Evolutionary conservation across 2,797 vertebrate genomes (phyloP).

Genomic region (Tragelaphus eurycerus): DNA sequence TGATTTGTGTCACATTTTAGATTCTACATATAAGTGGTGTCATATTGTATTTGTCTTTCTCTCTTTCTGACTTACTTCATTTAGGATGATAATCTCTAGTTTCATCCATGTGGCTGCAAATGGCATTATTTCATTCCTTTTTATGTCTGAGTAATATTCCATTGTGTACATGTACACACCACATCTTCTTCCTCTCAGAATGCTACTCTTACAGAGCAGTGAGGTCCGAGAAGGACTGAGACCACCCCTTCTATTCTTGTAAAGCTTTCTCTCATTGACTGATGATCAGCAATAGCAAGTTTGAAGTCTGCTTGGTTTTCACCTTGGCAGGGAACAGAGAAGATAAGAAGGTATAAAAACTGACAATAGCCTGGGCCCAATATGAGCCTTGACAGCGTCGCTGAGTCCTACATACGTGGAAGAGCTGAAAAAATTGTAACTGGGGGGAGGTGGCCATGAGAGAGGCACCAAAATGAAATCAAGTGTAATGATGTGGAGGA

Average conservation of each 20-base stretch:
- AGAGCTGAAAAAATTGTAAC: not conserved
- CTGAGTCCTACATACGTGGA: not conserved
- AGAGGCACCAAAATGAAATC: not conserved
- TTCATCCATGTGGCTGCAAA: not conserved
- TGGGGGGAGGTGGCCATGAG: not conserved
- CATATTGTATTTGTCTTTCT: not conserved
- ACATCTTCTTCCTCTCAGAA: not conserved
- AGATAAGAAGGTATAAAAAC: not conserved
- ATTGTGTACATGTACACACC: too few relatives aligned
- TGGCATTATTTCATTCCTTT: not conserved
- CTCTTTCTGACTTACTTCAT: not conserved
- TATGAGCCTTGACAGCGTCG: not conserved
- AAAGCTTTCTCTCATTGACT: not conserved
- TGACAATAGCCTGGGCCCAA: rapidly evolving
- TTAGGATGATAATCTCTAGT: not conserved
- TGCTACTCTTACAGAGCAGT: not conserved
- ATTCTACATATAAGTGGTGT: not conserved
- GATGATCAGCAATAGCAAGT: not conserved
- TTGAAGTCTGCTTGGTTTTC: not conserved
- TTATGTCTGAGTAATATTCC: not conserved
- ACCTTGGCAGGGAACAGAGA: not conserved
- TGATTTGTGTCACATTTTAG: not conserved
- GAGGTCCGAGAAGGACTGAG: not conserved
- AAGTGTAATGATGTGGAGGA: not conserved
- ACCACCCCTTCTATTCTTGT: not conserved